These are phyloP conservation scores for Boulengeromyrus knoepffleri DNA, from an alignment of 2,113 vertebrate genomes.

Conservation along the genomic window DNA sequence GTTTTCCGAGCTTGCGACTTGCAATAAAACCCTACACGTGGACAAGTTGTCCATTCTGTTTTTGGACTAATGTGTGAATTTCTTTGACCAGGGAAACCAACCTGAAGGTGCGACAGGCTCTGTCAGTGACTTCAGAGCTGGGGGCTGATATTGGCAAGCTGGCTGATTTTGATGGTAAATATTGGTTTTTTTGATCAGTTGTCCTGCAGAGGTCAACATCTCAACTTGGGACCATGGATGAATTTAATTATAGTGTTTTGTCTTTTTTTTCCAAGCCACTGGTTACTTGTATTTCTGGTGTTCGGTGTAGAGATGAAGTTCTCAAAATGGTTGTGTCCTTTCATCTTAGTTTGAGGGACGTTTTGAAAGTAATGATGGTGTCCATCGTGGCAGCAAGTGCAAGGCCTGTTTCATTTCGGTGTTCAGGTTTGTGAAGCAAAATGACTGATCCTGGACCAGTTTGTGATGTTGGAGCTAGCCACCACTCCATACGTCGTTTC, in stretches of 20 bases:
- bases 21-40: neutral
- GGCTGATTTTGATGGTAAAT: constrained; percentile 66
- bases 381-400: neutral
- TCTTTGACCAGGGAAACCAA: constrained; percentile 63
- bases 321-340: neutral
- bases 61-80: neutral
- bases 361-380: neutral
- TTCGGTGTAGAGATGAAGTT: neutral
- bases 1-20: neutral
- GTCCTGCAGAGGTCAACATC: neutral
- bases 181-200: neutral
- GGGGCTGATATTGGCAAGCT: constrained; percentile 56
- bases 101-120: constrained; percentile 65
- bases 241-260: neutral
- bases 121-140: constrained; percentile 63
- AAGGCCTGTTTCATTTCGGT: neutral
- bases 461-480: neutral
- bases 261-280: neutral
- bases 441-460: neutral
- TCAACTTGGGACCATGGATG: neutral
- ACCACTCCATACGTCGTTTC: neutral
- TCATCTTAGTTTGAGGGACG: neutral
- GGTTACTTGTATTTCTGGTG: neutral
- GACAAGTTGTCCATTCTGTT: neutral
- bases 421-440: neutral